These are phyloP conservation scores for Lerista edwardsae DNA, from an alignment of 2,797 vertebrate species.

Conservation along the genomic window DNA sequence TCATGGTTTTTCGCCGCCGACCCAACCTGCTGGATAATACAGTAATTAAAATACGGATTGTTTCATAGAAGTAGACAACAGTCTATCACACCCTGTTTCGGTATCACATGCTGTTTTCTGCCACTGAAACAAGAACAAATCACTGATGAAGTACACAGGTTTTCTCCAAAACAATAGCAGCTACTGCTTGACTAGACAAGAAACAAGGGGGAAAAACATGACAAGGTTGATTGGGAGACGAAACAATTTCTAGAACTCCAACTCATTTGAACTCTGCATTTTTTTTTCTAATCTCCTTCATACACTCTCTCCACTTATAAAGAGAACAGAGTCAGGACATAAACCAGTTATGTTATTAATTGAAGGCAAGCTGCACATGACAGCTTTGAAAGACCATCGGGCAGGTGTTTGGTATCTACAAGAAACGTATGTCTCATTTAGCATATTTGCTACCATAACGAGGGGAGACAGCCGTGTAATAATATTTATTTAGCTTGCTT, in stretches of 20 bases:
- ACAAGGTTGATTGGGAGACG: neutral
- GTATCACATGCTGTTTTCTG: too few species aligned
- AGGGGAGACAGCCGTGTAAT: neutral
- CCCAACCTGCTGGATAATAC: slow-evolving; percentile 75
- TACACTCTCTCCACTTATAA: neutral
- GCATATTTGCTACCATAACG: slow-evolving; percentile 17
- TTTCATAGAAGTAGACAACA: neutral
- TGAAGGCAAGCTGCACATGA: neutral
- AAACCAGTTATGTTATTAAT: neutral
- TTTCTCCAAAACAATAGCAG: neutral
- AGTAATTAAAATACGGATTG: neutral
- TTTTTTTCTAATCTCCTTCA: neutral
- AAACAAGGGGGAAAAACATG: neutral
- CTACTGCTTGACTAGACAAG: neutral
- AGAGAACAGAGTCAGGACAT: neutral
- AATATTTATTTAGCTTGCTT: slow-evolving; percentile 15
- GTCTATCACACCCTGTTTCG: too few species aligned
- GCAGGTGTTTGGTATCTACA: neutral
- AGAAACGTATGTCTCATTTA: slow-evolving; percentile 27
- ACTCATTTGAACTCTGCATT: neutral
- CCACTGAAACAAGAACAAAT: neutral
- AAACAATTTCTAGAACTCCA: neutral
- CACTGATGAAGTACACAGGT: neutral
- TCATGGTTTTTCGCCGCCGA: slow-evolving; percentile 93
- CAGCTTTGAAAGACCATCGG: slow-evolving; percentile 9